A percentile compares a stretch with the other conserved stretches of the same genome.
phyloP scores from a whole-genome alignment of 2,797 vertebrate species.

The Oreonectes daqikongensis region DNA sequence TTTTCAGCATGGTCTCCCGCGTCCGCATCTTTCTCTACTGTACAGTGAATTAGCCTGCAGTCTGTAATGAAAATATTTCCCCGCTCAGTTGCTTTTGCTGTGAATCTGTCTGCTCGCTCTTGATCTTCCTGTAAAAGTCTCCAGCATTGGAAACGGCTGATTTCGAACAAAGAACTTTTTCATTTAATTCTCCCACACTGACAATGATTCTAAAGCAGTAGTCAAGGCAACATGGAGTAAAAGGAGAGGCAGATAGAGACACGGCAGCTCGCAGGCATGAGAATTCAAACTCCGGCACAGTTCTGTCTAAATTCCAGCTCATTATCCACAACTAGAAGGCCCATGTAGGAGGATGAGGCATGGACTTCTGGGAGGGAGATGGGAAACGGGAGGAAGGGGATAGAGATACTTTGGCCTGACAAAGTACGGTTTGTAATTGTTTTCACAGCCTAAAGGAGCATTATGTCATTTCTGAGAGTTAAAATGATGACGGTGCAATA shows the following conservation, averaged over 20 bases:
- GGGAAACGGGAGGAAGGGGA: not conserved
- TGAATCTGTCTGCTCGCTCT: slow-evolving; percentile 10
- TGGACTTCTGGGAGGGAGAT: slow-evolving; percentile 26
- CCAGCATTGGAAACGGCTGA: slow-evolving; percentile 27
- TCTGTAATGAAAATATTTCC: slow-evolving; percentile 6
- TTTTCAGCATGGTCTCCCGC: not conserved
- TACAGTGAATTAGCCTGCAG: slow-evolving; percentile 13
- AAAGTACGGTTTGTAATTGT: slow-evolving; percentile 27
- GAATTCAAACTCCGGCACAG: slow-evolving; percentile 39
- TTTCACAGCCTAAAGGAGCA: slow-evolving; percentile 25
- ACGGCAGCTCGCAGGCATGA: slow-evolving; percentile 7
- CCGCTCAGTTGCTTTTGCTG: slow-evolving; percentile 8
- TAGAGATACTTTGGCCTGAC: slow-evolving; percentile 5
- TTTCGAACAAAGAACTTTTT: slow-evolving; percentile 37
- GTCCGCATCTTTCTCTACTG: slow-evolving; percentile 6
- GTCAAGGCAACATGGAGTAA: slow-evolving; percentile 69
- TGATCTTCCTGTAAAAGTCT: slow-evolving; percentile 12
- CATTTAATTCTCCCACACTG: slow-evolving; percentile 43
- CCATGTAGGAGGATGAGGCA: slow-evolving; percentile 37
- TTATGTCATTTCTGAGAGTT: slow-evolving; percentile 1
- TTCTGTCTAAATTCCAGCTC: slow-evolving; percentile 45
- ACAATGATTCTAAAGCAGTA: slow-evolving; percentile 66
- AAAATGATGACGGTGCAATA: slow-evolving; percentile 18
- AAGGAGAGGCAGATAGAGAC: slow-evolving; percentile 29
- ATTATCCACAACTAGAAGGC: slow-evolving; percentile 43